Evolutionary conservation across 1,140 invertebrate species (phyloP).

Genomic region (Centruroides vittatus): DNA sequence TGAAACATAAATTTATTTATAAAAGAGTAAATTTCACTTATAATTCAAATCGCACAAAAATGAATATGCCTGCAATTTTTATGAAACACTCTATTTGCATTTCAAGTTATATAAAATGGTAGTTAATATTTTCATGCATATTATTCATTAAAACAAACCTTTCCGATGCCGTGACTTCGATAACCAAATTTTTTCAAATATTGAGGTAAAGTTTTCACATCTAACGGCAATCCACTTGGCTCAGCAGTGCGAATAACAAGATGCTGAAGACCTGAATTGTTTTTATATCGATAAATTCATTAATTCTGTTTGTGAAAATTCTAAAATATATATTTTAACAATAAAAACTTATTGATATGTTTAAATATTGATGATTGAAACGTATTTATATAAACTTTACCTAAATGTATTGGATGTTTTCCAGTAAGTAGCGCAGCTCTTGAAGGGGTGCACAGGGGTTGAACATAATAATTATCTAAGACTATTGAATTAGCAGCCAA

Average conservation of each 20-base stretch:
- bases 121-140: neutral
- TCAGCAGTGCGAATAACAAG: constrained; percentile 20
- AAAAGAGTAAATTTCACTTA: too few relatives aligned
- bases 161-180: constrained; percentile 14
- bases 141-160: constrained; percentile 7
- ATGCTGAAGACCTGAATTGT: constrained; percentile 17
- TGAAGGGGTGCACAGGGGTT: constrained; percentile 60
- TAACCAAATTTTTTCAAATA: constrained; percentile 13
- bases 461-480: constrained; percentile 61
- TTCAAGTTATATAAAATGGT: neutral
- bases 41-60: too few relatives aligned
- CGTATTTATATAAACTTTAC: constrained; percentile 36
- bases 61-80: too few relatives aligned
- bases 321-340: neutral
- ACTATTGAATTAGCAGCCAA: constrained; percentile 32
- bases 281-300: too few relatives aligned
- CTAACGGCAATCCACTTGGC: constrained; percentile 23
- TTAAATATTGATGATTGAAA: too few relatives aligned
- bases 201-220: constrained; percentile 25
- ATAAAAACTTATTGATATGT: neutral
- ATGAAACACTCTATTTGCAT: too few relatives aligned
- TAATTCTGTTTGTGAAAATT: too few relatives aligned
- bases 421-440: constrained; percentile 68
- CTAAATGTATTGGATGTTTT: constrained; percentile 65
- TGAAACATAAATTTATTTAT: too few relatives aligned